Percentiles rank a stretch among this genome's conserved stretches.
phyloP scores from a whole-genome alignment of 2,797 vertebrate species.

The Limosa lapponica region DNA sequence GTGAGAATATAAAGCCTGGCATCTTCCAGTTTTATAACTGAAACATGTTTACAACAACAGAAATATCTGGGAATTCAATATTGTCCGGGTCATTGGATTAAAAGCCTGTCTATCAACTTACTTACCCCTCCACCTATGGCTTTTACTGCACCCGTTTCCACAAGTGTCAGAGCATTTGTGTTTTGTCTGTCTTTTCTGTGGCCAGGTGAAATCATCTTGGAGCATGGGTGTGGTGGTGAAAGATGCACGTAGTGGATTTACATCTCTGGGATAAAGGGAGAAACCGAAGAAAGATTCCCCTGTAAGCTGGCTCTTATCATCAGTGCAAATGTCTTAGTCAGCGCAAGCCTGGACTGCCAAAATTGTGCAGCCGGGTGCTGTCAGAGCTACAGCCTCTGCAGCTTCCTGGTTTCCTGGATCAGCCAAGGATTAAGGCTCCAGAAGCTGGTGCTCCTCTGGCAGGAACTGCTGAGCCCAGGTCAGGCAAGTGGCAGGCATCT shows the following conservation, averaged over 20 bases:
- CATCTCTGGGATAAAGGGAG: constrained; percentile 19
- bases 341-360: neutral
- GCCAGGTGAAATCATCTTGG: constrained; percentile 5
- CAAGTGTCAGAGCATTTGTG: fast-evolving
- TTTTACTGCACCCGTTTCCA: constrained; percentile 24
- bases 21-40: neutral
- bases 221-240: neutral
- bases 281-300: neutral
- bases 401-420: neutral
- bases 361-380: neutral
- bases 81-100: neutral
- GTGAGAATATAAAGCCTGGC: neutral
- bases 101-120: neutral
- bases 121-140: neutral
- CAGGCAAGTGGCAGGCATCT: neutral
- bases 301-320: neutral
- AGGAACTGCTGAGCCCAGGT: neutral
- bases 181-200: neutral
- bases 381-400: neutral
- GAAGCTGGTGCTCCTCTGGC: neutral
- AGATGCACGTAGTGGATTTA: neutral
- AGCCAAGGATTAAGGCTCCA: neutral
- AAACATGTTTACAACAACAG: neutral
- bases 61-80: neutral
- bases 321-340: neutral